Percentiles rank a stretch among this genome's conserved stretches.
Conservation (phyloP, 2,113 vertebrate species). For the Salvator merianae region DNA sequence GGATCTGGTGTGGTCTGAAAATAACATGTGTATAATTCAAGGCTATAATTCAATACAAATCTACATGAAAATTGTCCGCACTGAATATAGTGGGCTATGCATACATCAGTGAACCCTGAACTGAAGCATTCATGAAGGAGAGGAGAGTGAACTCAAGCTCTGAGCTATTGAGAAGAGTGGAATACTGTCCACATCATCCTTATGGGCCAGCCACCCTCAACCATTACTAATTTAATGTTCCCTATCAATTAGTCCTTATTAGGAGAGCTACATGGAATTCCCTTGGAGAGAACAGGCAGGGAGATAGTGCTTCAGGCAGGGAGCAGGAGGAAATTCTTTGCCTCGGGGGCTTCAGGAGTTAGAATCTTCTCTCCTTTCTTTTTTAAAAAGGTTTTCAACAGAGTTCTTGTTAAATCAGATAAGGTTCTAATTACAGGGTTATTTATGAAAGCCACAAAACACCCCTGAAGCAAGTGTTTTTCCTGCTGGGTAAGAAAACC, state of each 20-base stretch:
- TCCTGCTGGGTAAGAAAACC: slow-evolving; percentile 59
- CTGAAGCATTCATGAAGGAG: no score
- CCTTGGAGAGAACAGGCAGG: slow-evolving; percentile 52
- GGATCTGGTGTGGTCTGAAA: no score
- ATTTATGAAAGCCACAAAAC: slow-evolving; percentile 65
- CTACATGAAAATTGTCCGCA: no score
- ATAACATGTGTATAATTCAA: no score
- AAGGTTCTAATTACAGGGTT: slow-evolving; percentile 68
- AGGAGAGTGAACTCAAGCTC: no score
- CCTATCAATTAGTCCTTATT: slow-evolving; percentile 11
- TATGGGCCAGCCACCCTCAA: no score
- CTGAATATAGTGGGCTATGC: no score
- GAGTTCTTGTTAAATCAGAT: slow-evolving; percentile 70
- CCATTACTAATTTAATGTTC: no score
- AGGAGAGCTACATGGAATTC: slow-evolving; percentile 14
- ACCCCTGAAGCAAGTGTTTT: slow-evolving; percentile 60
- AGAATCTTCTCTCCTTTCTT: slow-evolving; percentile 44
- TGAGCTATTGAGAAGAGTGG: no score
- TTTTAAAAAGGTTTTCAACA: slow-evolving; percentile 42
- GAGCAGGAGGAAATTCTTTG: slow-evolving; percentile 11
- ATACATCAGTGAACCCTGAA: no score
- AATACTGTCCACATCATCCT: no score
- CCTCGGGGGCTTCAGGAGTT: slow-evolving; percentile 64
- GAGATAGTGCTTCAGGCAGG: slow-evolving; percentile 17
- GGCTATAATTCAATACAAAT: no score